These are phyloP conservation scores for Plagodis pulveraria DNA, from an alignment of 2,888 invertebrate genomes.

Conservation along the genomic window DNA sequence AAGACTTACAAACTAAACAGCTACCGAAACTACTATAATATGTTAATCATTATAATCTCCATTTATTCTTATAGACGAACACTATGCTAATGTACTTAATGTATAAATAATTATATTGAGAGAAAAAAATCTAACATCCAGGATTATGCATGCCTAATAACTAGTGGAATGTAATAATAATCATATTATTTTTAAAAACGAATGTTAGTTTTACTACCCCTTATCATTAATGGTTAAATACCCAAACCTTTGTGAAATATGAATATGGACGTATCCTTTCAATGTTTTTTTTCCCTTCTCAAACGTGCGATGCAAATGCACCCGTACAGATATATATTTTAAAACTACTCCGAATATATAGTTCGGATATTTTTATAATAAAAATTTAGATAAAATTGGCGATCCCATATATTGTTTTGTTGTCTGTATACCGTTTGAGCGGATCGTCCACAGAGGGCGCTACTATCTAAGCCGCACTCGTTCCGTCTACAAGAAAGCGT, in stretches of 20 bases:
- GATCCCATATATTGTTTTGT: not conserved
- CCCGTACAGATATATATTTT: conserved; percentile 8
- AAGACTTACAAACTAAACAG: conserved; percentile 72
- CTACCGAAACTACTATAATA: conserved; percentile 68
- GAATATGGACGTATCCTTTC: conserved; percentile 30
- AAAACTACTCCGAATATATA: conserved; percentile 5
- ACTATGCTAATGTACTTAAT: conserved; percentile 25
- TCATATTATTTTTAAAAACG: conserved; percentile 45
- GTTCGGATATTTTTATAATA: conserved; percentile 1
- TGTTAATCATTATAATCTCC: conserved; percentile 74
- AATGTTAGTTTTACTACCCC: conserved; percentile 74
- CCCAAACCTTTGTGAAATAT: conserved; percentile 67
- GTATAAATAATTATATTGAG: conserved; percentile 43
- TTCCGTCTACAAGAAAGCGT: not conserved
- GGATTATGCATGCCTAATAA: conserved; percentile 67
- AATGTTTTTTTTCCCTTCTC: conserved; percentile 14
- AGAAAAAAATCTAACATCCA: conserved; percentile 45
- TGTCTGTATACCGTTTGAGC: too few species aligned
- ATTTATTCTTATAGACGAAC: conserved; percentile 39
- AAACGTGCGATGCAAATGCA: not conserved
- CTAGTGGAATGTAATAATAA: conserved; percentile 76
- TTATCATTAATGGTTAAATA: conserved; percentile 77
- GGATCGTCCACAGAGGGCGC: too few species aligned
- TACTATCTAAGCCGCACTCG: not conserved
- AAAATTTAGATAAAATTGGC: not conserved